These are phyloP conservation scores for Hemichromis elongatus DNA, from an alignment of 2,113 vertebrate species.

Conservation along the genomic window DNA sequence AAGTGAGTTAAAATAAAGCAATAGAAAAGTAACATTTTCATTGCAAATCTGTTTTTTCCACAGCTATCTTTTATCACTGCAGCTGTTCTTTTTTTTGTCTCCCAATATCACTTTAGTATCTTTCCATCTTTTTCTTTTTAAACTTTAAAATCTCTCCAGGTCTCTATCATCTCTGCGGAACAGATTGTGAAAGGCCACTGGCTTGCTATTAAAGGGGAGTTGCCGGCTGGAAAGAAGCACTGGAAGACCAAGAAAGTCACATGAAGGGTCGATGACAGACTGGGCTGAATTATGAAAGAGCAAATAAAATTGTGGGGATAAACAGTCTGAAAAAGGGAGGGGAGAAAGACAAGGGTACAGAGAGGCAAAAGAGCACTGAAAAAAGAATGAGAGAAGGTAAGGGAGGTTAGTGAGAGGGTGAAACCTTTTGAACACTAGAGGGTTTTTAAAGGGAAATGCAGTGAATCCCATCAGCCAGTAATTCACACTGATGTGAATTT, in stretches of 20 bases:
- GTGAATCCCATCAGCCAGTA: constrained; percentile 14
- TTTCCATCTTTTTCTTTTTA: constrained; percentile 9
- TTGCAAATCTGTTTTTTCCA: not conserved
- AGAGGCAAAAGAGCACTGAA: not conserved
- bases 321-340: not conserved
- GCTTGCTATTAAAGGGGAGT: constrained; percentile 38
- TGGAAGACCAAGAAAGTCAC: constrained; percentile 27
- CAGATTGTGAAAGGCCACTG: constrained; percentile 50
- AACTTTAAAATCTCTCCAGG: constrained; percentile 8
- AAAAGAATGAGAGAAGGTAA: not conserved
- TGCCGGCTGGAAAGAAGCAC: constrained; percentile 25
- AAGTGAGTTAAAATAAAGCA: not conserved
- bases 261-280: constrained; percentile 35
- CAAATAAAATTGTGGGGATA: constrained; percentile 16
- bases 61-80: not conserved
- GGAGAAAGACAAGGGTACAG: not conserved
- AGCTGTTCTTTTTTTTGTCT: not conserved
- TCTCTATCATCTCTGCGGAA: constrained; percentile 50
- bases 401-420: not conserved
- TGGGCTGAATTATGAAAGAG: constrained; percentile 39
- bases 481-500: constrained; percentile 37
- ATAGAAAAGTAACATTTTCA: not conserved
- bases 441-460: not conserved
- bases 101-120: constrained; percentile 18
- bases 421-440: not conserved